A percentile compares a stretch with the other conserved stretches of the same genome.
Conservation (phyloP, 2,888 invertebrate species). For the Taenaris catops region DNA sequence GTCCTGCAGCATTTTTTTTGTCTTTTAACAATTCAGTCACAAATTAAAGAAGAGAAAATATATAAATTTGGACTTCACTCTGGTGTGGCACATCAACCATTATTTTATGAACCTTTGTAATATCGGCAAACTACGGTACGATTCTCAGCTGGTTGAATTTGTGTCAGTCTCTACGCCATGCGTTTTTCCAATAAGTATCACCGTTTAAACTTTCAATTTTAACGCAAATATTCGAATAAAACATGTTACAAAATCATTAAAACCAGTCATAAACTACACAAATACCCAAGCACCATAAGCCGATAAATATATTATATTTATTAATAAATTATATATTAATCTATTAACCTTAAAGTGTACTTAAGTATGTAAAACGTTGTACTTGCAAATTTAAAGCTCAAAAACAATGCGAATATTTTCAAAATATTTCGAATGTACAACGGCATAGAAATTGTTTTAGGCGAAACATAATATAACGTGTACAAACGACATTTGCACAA, state of each 20-base stretch:
- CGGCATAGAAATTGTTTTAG: too few relatives aligned
- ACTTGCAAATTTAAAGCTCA: slow-evolving; percentile 72
- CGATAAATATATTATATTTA: slow-evolving; percentile 57
- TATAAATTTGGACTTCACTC: too few relatives aligned
- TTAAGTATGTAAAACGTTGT: slow-evolving; percentile 50
- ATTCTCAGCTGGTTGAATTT: too few relatives aligned
- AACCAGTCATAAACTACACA: slow-evolving; percentile 48
- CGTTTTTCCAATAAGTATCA: neutral
- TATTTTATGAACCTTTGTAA: too few relatives aligned
- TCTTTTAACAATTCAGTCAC: slow-evolving; percentile 12
- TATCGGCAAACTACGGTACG: too few relatives aligned
- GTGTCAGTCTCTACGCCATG: too few relatives aligned
- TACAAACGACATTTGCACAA: too few relatives aligned
- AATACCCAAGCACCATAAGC: slow-evolving; percentile 72
- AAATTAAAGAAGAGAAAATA: too few relatives aligned
- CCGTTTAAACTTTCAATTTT: neutral
- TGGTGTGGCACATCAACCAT: too few relatives aligned
- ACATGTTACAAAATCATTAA: slow-evolving; percentile 29
- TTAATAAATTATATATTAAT: slow-evolving; percentile 59
- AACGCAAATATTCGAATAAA: neutral
- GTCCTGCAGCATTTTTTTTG: slow-evolving; percentile 12
- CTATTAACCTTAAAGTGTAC: slow-evolving; percentile 33
- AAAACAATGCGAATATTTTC: slow-evolving; percentile 40
- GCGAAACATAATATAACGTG: too few relatives aligned
- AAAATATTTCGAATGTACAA: slow-evolving; percentile 25